Evolutionary conservation across 2,113 vertebrate genomes (phyloP).

Genomic region (Microtus ochrogaster): DNA sequence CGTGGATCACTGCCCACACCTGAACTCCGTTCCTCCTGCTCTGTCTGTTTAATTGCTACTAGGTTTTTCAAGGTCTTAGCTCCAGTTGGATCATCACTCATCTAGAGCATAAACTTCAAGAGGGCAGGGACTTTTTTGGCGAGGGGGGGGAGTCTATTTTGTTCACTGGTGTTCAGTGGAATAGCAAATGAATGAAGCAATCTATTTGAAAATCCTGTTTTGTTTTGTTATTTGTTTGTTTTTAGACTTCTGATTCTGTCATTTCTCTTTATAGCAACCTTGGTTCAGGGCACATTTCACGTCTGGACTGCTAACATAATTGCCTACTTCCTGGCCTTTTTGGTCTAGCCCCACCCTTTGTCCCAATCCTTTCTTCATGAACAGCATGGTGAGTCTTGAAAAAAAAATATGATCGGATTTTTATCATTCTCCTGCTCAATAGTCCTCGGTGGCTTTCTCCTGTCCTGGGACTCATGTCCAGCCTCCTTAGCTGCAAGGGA

Average conservation of each 20-base stretch:
- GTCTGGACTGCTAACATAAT: neutral
- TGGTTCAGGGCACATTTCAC: neutral
- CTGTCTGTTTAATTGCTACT: neutral
- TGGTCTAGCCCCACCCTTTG: no score
- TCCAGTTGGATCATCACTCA: neutral
- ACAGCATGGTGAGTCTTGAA: neutral
- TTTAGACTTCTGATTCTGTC: neutral
- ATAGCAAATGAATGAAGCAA: neutral
- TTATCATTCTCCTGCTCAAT: neutral
- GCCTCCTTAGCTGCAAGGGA: neutral
- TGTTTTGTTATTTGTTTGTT: neutral
- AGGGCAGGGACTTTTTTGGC: neutral
- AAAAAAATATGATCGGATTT: neutral
- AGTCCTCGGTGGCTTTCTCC: neutral
- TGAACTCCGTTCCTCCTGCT: neutral
- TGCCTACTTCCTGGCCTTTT: neutral
- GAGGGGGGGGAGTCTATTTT: neutral
- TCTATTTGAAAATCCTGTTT: constrained; percentile 13
- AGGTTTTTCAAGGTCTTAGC: neutral
- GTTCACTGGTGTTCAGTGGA: neutral
- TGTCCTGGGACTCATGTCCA: neutral
- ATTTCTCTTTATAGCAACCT: neutral
- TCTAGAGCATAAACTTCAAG: neutral
- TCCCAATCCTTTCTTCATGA: neutral
- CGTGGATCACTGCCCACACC: neutral